Base-by-base conservation (phyloP, 2,113 vertebrate species). In the Theropithecus gelada region DNA sequence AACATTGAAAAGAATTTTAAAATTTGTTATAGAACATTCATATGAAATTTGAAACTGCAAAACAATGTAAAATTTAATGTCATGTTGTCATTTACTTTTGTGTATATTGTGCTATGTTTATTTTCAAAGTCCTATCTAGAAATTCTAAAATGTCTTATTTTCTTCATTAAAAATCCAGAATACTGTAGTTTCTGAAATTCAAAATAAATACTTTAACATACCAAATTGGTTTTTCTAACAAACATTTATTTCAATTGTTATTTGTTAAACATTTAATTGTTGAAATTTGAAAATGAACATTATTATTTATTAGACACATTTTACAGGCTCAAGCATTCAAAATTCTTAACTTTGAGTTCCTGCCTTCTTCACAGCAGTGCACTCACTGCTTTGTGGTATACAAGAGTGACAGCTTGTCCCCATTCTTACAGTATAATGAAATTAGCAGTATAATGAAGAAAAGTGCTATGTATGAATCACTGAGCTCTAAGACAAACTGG, bases 121-220 rank as follows among this genome's bases (percentile, higher is more conserved):
- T 94, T 89, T 94, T 92, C 66, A 79, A 80, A 94, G 70, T 48
- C 17, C 48, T 75, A 27, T 25, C 27, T 70, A 83, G 40, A 81
- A 87, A 25, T 93, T 91, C 38, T 95, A 81, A 68, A 88, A 52
- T 93, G 8, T 85, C 87, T 95, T 0, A 86, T 90, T 95, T 96
- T 94, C 64, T 61, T 84, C 52, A 75, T 85, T 83, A 72, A 35
- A 81, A 92, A 85, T 57, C n/a, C 20, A 59, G 59, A 92, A 92
- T 73, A 78, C 38, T 6, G 0, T 52, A 73, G 84, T 48, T 80
- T 93, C 23, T 90, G 66, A 80, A 81, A 76, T 80, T 90, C 59
- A 96, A 50, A 84, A 70, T 52, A 64, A 88, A 93, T 35, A 64
- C 12, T 81, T 88, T 88, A 80, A 27, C 27, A 8, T 45, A 93